Base-by-base conservation (phyloP, 2,797 vertebrate genomes). In the Pristis pectinata region DNA sequence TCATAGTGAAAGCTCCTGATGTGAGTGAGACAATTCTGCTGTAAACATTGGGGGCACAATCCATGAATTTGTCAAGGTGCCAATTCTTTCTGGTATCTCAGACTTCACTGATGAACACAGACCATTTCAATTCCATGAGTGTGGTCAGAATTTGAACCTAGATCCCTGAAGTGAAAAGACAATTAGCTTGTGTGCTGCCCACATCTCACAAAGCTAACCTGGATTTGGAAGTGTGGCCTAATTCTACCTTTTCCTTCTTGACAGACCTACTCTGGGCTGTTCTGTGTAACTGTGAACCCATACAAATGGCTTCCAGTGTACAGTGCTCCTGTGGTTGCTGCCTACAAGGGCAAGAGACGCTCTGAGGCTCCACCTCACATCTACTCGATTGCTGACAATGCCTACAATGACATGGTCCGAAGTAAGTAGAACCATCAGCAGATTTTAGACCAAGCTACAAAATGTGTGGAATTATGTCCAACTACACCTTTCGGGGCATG, bases 221-320 rank as follows among this genome's bases (percentile, higher is more conserved):
- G 6, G 34, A 89, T 5, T 37, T 97, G 80, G 0, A 41, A 11
- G 95, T 95, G 95, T 93, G 80, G 83, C 94, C 94, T 95, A 92
- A 95, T 34, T 83, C 77, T 70, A 15, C 61, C 93, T 95, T 80
- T 95, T 93, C 17, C 70, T 70, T 74, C 22, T 10, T 34, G 22
- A 37, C 96, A 99, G 98, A 99, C 99, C 30, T 99, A 99, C 96
- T 99, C 98, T 0, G 98, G 98, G 56, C 97, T 98, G 95, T 99
- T 99, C 97, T 99, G 98, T 30, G 98, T 99, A 95, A 98, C 98
- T 72, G 97, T 99, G 96, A 99, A 99, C 95, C 98, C 98, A 64
- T 99, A 98, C 97, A 99, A 99, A 96, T 99, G 98, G 98, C 97
- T 99, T 95, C 98, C 98, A 0, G 98, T 99, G 96, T 99, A 99